Percentiles rank a stretch among this genome's conserved stretches.
Conservation (phyloP, 2,113 vertebrate genomes). For the Poecile atricapillus region DNA sequence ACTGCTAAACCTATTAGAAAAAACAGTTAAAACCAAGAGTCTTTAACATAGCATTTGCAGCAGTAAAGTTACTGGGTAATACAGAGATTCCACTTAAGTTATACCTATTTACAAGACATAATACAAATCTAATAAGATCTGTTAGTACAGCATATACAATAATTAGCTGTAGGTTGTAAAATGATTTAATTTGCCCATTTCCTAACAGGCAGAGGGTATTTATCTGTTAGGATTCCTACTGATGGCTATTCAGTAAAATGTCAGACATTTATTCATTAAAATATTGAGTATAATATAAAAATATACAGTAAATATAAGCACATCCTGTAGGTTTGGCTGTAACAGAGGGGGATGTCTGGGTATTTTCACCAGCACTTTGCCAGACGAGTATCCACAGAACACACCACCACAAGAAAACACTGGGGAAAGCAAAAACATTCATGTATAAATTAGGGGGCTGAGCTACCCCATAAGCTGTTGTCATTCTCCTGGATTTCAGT, state of each 20-base stretch:
- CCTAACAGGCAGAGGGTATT: not conserved
- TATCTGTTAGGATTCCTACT: not conserved
- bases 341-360: not conserved
- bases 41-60: not conserved
- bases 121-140: conserved; percentile 20
- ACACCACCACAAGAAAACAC: not conserved
- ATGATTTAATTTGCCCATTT: not conserved
- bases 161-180: conserved; percentile 31
- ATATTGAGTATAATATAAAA: conserved; percentile 52
- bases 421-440: not conserved
- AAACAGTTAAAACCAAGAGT: not conserved
- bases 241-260: conserved; percentile 14
- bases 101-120: conserved; percentile 47
- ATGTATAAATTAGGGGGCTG: not conserved
- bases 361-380: not conserved
- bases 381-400: not conserved
- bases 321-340: not conserved
- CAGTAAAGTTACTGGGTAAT: not conserved
- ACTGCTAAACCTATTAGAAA: not conserved
- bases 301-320: conserved; percentile 57
- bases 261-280: conserved; percentile 31
- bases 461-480: not conserved
- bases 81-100: conserved; percentile 33
- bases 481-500: not conserved
- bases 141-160: conserved; percentile 46